Conservation (phyloP, 2,797 vertebrate genomes). For the Pempheris klunzingeri region DNA sequence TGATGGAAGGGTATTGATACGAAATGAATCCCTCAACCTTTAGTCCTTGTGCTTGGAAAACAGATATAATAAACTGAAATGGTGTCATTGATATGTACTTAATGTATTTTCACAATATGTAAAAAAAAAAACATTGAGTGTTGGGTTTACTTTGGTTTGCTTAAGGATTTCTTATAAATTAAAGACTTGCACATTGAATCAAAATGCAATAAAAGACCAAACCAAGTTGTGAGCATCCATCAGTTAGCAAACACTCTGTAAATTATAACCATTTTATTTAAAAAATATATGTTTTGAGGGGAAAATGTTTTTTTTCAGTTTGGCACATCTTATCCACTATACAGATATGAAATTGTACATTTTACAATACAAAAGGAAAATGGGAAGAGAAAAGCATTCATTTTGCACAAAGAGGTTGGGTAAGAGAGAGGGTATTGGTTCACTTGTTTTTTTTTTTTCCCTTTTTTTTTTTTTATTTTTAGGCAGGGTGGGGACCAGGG, state of each 20-base stretch:
- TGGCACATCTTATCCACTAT: constrained; percentile 90
- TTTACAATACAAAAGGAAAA: constrained; percentile 89
- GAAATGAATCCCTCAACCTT: neutral
- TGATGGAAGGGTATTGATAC: neutral
- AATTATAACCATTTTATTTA: constrained; percentile 89
- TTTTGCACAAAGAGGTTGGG: constrained; percentile 83
- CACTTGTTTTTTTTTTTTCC: constrained; percentile 55
- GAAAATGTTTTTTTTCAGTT: constrained; percentile 77
- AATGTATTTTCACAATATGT: neutral
- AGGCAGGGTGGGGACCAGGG: constrained; percentile 76
- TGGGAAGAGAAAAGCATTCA: constrained; percentile 85
- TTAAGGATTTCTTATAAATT: neutral
- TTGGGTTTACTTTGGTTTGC: constrained; percentile 16
- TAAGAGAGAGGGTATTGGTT: constrained; percentile 66
- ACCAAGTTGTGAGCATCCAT: constrained; percentile 65
- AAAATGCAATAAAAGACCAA: constrained; percentile 65
- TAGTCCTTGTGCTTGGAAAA: neutral
- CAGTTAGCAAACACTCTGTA: constrained; percentile 78
- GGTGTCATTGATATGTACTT: neutral
- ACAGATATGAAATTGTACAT: constrained; percentile 91
- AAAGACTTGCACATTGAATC: constrained; percentile 3
- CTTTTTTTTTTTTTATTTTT: constrained; percentile 66
- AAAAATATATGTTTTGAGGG: constrained; percentile 89
- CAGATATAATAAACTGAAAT: neutral
- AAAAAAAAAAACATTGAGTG: neutral